Conservation (phyloP, 2,113 vertebrate species). For the Poeciliopsis occidentalis region DNA sequence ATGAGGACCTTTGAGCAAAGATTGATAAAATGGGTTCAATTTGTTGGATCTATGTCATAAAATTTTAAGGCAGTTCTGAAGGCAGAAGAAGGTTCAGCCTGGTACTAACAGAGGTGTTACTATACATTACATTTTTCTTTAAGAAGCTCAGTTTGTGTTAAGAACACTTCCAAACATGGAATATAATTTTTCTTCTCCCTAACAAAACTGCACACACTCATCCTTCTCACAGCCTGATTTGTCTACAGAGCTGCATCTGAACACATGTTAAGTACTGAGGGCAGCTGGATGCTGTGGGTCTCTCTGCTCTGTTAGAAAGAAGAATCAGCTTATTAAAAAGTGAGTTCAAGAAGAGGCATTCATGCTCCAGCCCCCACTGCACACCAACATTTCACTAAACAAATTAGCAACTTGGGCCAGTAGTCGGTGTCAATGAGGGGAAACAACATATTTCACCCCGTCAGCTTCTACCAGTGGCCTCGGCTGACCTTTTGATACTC, state of each 20-base stretch:
- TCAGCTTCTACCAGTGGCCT: constrained; percentile 64
- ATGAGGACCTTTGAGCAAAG: not conserved
- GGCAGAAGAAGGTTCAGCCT: not conserved
- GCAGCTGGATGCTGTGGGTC: constrained; percentile 65
- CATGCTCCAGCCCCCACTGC: constrained; percentile 56
- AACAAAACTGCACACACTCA: not conserved
- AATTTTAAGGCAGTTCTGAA: not conserved
- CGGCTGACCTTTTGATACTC: constrained; percentile 53
- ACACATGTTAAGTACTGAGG: constrained; percentile 70
- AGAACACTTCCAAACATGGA: constrained; percentile 29
- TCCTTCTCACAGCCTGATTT: constrained; percentile 16
- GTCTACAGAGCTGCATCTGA: constrained; percentile 53
- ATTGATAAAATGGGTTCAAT: not conserved
- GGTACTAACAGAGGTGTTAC: constrained; percentile 47
- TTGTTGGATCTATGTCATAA: not conserved
- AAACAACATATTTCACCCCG: constrained; percentile 73
- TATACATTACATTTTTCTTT: constrained; percentile 56
- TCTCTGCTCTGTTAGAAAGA: constrained; percentile 70
- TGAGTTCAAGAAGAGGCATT: constrained; percentile 63
- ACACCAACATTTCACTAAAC: constrained; percentile 64
- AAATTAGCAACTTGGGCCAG: constrained; percentile 76
- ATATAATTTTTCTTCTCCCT: constrained; percentile 32
- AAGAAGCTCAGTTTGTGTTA: constrained; percentile 17
- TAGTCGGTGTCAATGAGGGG: constrained; percentile 61
- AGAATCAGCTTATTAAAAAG: constrained; percentile 79